These are phyloP conservation scores for Meleagris gallopavo DNA, from an alignment of 2,113 vertebrate genomes.

Conservation along the genomic window DNA sequence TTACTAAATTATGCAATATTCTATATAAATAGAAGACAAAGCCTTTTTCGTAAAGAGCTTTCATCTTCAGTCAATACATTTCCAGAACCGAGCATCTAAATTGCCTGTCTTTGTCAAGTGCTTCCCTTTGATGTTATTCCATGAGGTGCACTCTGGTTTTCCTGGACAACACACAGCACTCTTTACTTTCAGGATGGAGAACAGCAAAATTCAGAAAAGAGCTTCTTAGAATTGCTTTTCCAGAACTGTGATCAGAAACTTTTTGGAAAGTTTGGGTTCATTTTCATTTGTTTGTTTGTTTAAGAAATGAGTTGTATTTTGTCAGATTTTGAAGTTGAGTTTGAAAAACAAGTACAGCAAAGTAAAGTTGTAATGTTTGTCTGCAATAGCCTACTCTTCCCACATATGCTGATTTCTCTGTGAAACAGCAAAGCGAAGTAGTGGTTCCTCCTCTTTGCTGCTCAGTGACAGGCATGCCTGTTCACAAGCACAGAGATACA, in stretches of 20 bases:
- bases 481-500: background rate
- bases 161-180: slow-evolving; percentile 43
- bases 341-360: slow-evolving; percentile 42
- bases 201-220: slow-evolving; percentile 21
- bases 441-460: background rate
- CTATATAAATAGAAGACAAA: slow-evolving; percentile 72
- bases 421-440: slow-evolving; percentile 15
- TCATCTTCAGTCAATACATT: slow-evolving; percentile 72
- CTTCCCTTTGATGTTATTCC: slow-evolving; percentile 66
- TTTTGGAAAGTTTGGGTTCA: slow-evolving; percentile 32
- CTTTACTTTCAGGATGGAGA: slow-evolving; percentile 18
- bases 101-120: slow-evolving; percentile 67
- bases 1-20: slow-evolving; percentile 73
- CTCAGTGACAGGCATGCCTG: background rate
- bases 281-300: background rate
- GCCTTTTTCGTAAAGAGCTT: slow-evolving; percentile 69
- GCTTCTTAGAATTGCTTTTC: background rate
- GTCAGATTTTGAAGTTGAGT: slow-evolving; percentile 50
- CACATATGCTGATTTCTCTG: background rate
- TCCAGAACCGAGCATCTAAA: slow-evolving; percentile 68
- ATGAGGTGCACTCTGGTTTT: slow-evolving; percentile 60
- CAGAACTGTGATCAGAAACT: slow-evolving; percentile 4
- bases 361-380: slow-evolving; percentile 2
- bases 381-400: slow-evolving; percentile 8
- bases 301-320: background rate